Conservation (phyloP, 2,888 invertebrate genomes). For the Gari tellinella region DNA sequence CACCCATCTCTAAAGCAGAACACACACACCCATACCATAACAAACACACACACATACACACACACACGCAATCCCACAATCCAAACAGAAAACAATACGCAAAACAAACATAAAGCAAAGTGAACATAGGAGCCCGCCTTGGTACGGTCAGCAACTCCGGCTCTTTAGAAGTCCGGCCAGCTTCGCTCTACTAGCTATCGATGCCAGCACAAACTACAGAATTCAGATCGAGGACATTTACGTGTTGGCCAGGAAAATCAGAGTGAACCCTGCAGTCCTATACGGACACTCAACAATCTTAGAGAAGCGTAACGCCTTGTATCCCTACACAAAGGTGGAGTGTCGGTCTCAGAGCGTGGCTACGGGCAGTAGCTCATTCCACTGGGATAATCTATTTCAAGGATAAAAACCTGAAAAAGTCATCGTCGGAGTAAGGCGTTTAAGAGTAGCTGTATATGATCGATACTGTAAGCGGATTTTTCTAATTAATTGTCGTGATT, state of each 20-base stretch:
- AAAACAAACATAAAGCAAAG: no score
- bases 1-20: no score
- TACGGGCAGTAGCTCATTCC: constrained; percentile 8
- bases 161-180: constrained; percentile 9
- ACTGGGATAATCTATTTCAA: constrained; percentile 8
- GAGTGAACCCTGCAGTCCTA: constrained; percentile 6
- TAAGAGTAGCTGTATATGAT: no score
- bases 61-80: no score
- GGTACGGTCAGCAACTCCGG: no score
- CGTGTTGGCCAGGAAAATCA: constrained; percentile 10
- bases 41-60: no score
- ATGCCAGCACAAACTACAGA: constrained; percentile 2
- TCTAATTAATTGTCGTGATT: no score
- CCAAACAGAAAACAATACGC: no score
- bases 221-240: constrained; percentile 23
- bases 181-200: constrained; percentile 5
- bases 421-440: constrained; percentile 7
- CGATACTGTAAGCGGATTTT: no score
- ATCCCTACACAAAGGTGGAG: no score
- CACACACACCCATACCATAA: no score
- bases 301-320: constrained; percentile 5
- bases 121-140: no score
- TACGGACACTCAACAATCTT: constrained; percentile 13
- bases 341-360: constrained; percentile 4
- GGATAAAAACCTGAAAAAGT: constrained; percentile 6